Percentiles rank a stretch among this genome's conserved stretches.
phyloP scores from a whole-genome alignment of 2,113 vertebrate species.

The Donacobius atricapilla region DNA sequence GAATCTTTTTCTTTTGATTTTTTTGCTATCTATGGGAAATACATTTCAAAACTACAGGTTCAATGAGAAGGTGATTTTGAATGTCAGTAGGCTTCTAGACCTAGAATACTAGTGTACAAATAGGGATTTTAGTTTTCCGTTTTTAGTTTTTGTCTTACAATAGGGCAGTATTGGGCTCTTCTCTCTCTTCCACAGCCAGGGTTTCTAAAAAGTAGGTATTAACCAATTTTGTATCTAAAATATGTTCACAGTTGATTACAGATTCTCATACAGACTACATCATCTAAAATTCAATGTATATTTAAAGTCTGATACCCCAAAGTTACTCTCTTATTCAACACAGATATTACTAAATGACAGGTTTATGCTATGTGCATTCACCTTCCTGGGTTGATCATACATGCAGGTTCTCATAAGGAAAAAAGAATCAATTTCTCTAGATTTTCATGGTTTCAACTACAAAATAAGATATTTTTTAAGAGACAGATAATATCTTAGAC shows the following conservation, averaged over 20 bases:
- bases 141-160: not conserved
- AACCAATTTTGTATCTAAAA: not conserved
- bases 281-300: not conserved
- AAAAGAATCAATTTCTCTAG: not conserved
- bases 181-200: not conserved
- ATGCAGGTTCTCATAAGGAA: not conserved
- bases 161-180: not conserved
- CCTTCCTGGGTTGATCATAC: not conserved
- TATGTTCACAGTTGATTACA: not conserved
- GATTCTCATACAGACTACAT: not conserved
- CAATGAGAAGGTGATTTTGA: not conserved
- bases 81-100: not conserved
- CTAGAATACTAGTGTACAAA: not conserved
- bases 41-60: not conserved
- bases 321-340: not conserved
- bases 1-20: not conserved
- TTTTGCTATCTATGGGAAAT: not conserved
- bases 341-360: not conserved
- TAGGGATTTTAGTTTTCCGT: not conserved
- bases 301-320: not conserved
- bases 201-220: not conserved
- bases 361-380: not conserved
- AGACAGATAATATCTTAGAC: not conserved
- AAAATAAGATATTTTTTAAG: not conserved
- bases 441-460: not conserved